phyloP scores from a whole-genome alignment of 2,888 invertebrate species.

The Eupithecia centaureata region DNA sequence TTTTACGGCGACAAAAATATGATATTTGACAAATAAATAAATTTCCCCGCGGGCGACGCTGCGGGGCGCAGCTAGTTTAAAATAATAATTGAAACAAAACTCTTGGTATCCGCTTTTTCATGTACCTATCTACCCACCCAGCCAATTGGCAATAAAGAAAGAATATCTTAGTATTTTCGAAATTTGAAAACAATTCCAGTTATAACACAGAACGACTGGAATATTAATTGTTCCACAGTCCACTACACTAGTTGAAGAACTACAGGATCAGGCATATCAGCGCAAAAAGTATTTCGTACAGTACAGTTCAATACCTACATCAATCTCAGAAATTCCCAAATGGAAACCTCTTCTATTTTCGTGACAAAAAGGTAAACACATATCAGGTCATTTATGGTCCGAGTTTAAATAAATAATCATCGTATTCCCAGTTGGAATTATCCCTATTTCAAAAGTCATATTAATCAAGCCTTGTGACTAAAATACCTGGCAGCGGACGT shows the following conservation, averaged over 20 bases:
- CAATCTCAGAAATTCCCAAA: slow-evolving; percentile 12
- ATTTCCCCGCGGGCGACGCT: too few relatives aligned
- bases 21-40: too few relatives aligned
- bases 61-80: too few relatives aligned
- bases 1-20: too few relatives aligned
- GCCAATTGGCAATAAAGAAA: not conserved
- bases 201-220: not conserved
- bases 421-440: slow-evolving; percentile 27
- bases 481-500: slow-evolving; percentile 18
- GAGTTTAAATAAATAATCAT: slow-evolving; percentile 17
- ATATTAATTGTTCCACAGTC: not conserved
- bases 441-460: slow-evolving; percentile 27
- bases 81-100: not conserved
- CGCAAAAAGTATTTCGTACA: not conserved
- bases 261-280: not conserved
- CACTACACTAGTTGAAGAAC: not conserved
- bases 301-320: not conserved
- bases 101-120: not conserved
- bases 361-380: slow-evolving; percentile 21
- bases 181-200: too few relatives aligned
- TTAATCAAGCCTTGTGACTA: slow-evolving; percentile 21
- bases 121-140: not conserved
- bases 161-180: too few relatives aligned
- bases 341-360: slow-evolving; percentile 35
- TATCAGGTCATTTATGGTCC: slow-evolving; percentile 9